phyloP scores from a whole-genome alignment of 2,888 invertebrate species.

The Ormia ochracea region DNA sequence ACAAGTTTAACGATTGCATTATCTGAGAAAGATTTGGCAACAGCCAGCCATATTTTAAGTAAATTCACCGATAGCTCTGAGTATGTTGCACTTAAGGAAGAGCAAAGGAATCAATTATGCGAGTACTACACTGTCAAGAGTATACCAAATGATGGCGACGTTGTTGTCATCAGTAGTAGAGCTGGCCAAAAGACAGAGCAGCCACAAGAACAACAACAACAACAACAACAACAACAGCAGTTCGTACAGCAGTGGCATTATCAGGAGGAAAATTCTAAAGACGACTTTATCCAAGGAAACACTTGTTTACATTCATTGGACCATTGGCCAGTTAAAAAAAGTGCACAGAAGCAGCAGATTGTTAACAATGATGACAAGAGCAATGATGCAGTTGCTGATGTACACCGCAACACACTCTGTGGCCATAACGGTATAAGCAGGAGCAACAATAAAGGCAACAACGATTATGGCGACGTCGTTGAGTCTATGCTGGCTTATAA shows the following conservation, averaged over 20 bases:
- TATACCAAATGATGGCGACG: slow-evolving; percentile 64
- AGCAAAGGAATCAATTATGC: slow-evolving; percentile 68
- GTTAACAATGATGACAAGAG: slow-evolving; percentile 55
- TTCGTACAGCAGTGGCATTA: slow-evolving; percentile 21
- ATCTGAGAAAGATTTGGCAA: slow-evolving; percentile 73
- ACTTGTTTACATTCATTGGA: slow-evolving; percentile 62
- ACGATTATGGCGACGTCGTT: slow-evolving; percentile 48
- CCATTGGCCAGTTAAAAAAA: slow-evolving; percentile 55
- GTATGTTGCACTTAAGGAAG: slow-evolving; percentile 67
- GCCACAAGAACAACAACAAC: slow-evolving; percentile 37
- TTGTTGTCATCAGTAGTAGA: slow-evolving; percentile 43
- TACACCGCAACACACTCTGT: slow-evolving; percentile 12
- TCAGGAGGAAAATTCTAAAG: slow-evolving; percentile 34
- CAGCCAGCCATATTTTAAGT: slow-evolving; percentile 67
- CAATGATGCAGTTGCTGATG: slow-evolving; percentile 59
- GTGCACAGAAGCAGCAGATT: slow-evolving; percentile 31
- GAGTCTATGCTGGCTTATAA: slow-evolving; percentile 49
- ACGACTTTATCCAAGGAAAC: slow-evolving; percentile 49
- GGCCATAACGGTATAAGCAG: not conserved
- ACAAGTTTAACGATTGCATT: slow-evolving; percentile 73
- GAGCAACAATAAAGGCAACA: slow-evolving; percentile 4
- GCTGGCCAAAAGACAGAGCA: slow-evolving; percentile 63
- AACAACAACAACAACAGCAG: slow-evolving; percentile 37
- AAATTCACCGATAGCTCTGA: slow-evolving; percentile 67
- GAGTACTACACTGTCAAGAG: slow-evolving; percentile 66